Evolutionary conservation across 2,797 vertebrate genomes (phyloP).

Genomic region (Enteromius anoplus): DNA sequence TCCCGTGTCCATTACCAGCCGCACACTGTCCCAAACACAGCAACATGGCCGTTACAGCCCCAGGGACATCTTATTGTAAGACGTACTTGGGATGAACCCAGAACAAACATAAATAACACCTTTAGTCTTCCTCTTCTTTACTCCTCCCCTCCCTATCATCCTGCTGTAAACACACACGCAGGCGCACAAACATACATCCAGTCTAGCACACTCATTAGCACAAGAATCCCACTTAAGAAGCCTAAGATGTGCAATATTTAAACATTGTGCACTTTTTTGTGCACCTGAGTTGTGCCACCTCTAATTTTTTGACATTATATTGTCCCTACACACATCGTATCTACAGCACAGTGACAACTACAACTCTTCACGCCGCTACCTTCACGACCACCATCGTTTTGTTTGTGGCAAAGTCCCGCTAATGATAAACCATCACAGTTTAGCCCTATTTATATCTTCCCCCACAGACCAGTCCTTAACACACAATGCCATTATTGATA

Average conservation of each 20-base stretch:
- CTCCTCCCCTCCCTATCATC: not conserved
- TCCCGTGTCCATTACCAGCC: slow-evolving; percentile 65
- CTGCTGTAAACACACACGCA: slow-evolving; percentile 12
- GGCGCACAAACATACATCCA: slow-evolving; percentile 23
- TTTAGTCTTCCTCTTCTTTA: slow-evolving; percentile 65
- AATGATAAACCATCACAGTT: slow-evolving; percentile 67
- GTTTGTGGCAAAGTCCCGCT: slow-evolving; percentile 19
- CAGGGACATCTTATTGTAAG: slow-evolving; percentile 80
- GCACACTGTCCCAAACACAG: slow-evolving; percentile 57
- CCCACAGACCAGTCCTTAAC: slow-evolving; percentile 77
- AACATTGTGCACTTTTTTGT: slow-evolving; percentile 1
- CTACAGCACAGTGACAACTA: not conserved
- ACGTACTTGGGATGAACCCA: slow-evolving; percentile 85
- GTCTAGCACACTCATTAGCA: slow-evolving; percentile 12
- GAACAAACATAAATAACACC: slow-evolving; percentile 80
- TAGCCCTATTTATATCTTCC: slow-evolving; percentile 73
- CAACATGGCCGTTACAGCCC: slow-evolving; percentile 69
- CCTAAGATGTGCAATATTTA: slow-evolving; percentile 36
- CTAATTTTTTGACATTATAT: not conserved
- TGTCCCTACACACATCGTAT: not conserved
- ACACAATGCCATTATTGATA: slow-evolving; percentile 88
- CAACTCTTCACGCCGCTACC: slow-evolving; percentile 38
- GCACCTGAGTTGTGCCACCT: slow-evolving; percentile 18
- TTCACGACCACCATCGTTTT: slow-evolving; percentile 59
- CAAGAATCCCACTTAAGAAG: slow-evolving; percentile 44